phyloP scores from a whole-genome alignment of 2,113 vertebrate species.

The Azemiops feae region DNA sequence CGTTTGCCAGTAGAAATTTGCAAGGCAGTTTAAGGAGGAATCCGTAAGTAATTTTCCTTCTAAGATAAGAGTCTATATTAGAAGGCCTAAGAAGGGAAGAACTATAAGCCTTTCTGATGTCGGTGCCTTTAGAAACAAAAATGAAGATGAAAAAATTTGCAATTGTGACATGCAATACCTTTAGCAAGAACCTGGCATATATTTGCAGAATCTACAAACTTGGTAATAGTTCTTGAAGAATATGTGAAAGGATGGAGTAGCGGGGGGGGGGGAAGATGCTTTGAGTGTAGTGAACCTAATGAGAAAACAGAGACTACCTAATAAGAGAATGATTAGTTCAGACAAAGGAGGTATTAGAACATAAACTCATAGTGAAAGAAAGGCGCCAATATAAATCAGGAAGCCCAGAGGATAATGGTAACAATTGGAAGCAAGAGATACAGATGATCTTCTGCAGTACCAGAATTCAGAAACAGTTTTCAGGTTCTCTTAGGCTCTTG shows the following conservation, averaged over 20 bases:
- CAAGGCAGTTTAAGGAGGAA: not conserved
- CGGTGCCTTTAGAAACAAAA: not conserved
- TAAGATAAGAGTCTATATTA: not conserved
- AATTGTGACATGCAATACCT: not conserved
- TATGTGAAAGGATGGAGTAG: not conserved
- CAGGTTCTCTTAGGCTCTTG: not conserved
- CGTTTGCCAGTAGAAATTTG: not conserved
- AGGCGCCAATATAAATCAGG: not conserved
- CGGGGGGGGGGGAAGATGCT: not conserved
- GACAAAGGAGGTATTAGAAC: not conserved
- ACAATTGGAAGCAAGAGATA: not conserved
- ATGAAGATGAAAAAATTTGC: not conserved
- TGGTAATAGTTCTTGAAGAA: not conserved
- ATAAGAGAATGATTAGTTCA: not conserved
- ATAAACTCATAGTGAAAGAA: not conserved
- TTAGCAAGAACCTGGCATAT: not conserved
- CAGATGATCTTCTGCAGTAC: not conserved
- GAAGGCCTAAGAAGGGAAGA: not conserved
- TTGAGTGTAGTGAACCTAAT: not conserved
- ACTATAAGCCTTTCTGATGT: not conserved
- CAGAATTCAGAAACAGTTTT: not conserved
- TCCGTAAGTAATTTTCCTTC: not conserved
- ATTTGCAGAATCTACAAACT: not conserved
- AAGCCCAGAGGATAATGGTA: not conserved
- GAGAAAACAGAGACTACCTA: not conserved